These are phyloP conservation scores for Isichthys henryi DNA, from an alignment of 2,113 vertebrate species.

Conservation along the genomic window DNA sequence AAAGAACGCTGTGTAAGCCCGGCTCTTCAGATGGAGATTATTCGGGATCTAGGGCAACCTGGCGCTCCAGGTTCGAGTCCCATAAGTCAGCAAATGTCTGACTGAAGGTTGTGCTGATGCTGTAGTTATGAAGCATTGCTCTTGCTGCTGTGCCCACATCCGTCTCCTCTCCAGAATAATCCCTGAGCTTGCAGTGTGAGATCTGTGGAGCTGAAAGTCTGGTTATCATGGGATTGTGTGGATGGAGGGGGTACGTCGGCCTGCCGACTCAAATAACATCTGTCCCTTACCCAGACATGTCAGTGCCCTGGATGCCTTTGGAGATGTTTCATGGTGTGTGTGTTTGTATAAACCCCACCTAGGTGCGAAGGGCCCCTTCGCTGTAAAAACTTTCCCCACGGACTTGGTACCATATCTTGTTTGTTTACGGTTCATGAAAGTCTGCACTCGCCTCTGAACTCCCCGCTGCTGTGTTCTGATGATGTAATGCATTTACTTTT, in stretches of 20 bases:
- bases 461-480: neutral
- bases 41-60: neutral
- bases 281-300: neutral
- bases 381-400: neutral
- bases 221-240: neutral
- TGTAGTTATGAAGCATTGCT: neutral
- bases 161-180: neutral
- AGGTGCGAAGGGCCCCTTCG: neutral
- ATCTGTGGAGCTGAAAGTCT: neutral
- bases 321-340: neutral
- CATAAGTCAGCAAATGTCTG: neutral
- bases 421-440: neutral
- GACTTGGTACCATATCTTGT: neutral
- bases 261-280: neutral
- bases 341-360: neutral
- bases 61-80: neutral
- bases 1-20: neutral
- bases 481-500: neutral
- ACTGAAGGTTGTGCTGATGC: neutral
- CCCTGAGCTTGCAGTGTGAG: neutral
- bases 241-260: neutral
- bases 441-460: neutral
- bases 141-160: neutral
- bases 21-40: neutral
- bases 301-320: neutral